Evolutionary conservation across 2,888 invertebrate genomes (phyloP), one percentile per base, ranked within the genome.

Genomic region (Nemotelus pantherinus): DNA sequence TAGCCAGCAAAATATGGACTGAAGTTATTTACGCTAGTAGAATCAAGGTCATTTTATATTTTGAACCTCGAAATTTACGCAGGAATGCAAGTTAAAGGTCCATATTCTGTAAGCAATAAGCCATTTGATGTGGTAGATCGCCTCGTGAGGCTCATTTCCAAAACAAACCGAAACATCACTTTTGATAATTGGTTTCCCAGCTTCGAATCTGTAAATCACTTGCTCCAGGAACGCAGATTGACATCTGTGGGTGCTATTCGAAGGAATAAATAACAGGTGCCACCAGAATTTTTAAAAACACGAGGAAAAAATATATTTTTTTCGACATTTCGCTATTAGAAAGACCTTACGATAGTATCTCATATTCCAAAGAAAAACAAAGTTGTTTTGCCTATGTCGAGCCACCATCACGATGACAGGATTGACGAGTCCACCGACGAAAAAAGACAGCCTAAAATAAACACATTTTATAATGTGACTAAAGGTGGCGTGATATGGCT

Each of bases 1-100:
- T 65, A 76, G 50, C 76, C 67, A 2, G 55, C 39, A n/a, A 65
- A 76, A 63, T 67, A 76, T 57, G 67, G 76, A 2, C 41, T 76
- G 2, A 67, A 67, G 55, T 45, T 67, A 7, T 45, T 57, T 45
- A 55, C 25, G 57, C 3, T 45, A 10, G 72, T 72, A 47, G 72
- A 72, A 58, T 10, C n/a, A 25, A 47, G 48, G 25, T 7, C 45
- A 9, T 72, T 58, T 45, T 72, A 72, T 10, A 58, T 47, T 47
- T 3, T 10, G 10, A 71, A 71, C 6, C 39, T 58, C 5, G 72
- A 72, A 25, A 45, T 72, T n/a, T 72, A 72, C n/a, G 43, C 25
- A 9, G 72, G 72, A 45, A 58, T n/a, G 45, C 72, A 72, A 43
- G 41, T 43, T 9, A 6, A 25, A 58, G 72, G 57, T 7, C 72